Evolutionary conservation across 2,888 invertebrate genomes (phyloP).

Genomic region (Helicoverpa assulta): DNA sequence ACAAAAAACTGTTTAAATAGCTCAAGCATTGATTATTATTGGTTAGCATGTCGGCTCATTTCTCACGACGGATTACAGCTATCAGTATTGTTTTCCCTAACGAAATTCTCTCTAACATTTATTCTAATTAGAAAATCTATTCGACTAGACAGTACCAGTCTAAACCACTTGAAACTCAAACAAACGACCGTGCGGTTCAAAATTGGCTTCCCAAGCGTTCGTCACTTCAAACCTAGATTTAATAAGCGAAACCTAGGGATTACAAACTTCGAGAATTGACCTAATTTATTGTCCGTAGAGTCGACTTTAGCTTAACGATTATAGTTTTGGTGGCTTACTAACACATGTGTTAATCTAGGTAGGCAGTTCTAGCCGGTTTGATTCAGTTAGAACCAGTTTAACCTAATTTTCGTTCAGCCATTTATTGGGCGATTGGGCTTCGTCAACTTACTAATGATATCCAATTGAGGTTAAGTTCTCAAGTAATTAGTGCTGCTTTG

Average conservation of each 20-base stretch:
- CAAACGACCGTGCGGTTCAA: background rate
- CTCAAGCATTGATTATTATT: too few relatives aligned
- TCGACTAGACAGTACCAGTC: background rate
- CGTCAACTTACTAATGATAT: slow-evolving; percentile 2
- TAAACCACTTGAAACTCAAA: background rate
- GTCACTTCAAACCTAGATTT: slow-evolving; percentile 9
- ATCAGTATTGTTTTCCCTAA: too few relatives aligned
- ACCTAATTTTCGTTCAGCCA: background rate
- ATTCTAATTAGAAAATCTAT: background rate
- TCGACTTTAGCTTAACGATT: slow-evolving; percentile 21
- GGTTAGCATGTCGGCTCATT: too few relatives aligned
- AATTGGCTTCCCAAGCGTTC: background rate
- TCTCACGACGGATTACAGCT: too few relatives aligned
- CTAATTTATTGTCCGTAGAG: slow-evolving; percentile 37
- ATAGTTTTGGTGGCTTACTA: slow-evolving; percentile 24
- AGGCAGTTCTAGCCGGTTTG: background rate
- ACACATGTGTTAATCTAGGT: slow-evolving; percentile 28
- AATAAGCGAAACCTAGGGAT: slow-evolving; percentile 43
- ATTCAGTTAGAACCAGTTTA: slow-evolving; percentile 15
- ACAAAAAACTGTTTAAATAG: too few relatives aligned
- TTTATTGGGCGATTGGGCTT: slow-evolving; percentile 1
- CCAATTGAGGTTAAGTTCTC: background rate
- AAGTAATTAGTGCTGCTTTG: background rate
- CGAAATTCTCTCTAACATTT: background rate
- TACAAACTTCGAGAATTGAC: slow-evolving; percentile 36